phyloP scores from a whole-genome alignment of 1,140 invertebrate species.

The Heliconius himera region DNA sequence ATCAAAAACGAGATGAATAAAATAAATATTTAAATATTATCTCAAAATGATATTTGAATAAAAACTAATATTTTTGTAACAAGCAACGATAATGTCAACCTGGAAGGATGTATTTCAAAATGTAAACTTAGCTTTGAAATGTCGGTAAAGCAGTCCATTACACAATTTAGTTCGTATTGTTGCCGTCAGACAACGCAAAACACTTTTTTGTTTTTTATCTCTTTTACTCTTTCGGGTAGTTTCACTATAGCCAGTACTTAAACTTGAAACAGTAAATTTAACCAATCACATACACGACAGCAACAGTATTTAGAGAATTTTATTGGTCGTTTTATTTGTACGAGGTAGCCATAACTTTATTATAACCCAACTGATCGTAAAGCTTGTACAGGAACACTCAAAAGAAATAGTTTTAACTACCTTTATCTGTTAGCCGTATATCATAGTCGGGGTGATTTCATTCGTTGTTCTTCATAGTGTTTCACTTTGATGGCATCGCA shows the following conservation, averaged over 20 bases:
- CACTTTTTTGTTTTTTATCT: conserved; percentile 35
- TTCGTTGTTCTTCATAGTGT: conserved; percentile 66
- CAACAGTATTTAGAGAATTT: conserved; percentile 48
- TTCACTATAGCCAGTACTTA: conserved; percentile 37
- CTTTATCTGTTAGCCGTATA: conserved; percentile 55
- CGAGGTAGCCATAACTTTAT: conserved; percentile 52
- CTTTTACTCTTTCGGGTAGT: conserved; percentile 36
- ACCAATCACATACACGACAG: conserved; percentile 48
- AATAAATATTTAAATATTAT: background rate
- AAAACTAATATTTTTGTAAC: background rate
- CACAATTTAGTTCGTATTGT: conserved; percentile 21
- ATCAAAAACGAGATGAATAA: no score
- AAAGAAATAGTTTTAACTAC: conserved; percentile 54
- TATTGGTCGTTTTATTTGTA: conserved; percentile 56
- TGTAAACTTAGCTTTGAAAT: conserved; percentile 28
- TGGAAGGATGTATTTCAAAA: background rate
- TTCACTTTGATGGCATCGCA: conserved; percentile 65
- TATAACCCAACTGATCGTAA: conserved; percentile 58
- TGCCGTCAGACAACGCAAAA: conserved; percentile 31
- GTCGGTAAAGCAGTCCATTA: conserved; percentile 35
- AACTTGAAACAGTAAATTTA: conserved; percentile 46
- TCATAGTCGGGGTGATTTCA: conserved; percentile 59
- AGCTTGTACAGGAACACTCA: conserved; percentile 44
- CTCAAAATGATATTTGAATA: no score
- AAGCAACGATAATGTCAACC: background rate